Base-by-base conservation (phyloP, 2,113 vertebrate genomes). In the Salvelinus fontinalis region DNA sequence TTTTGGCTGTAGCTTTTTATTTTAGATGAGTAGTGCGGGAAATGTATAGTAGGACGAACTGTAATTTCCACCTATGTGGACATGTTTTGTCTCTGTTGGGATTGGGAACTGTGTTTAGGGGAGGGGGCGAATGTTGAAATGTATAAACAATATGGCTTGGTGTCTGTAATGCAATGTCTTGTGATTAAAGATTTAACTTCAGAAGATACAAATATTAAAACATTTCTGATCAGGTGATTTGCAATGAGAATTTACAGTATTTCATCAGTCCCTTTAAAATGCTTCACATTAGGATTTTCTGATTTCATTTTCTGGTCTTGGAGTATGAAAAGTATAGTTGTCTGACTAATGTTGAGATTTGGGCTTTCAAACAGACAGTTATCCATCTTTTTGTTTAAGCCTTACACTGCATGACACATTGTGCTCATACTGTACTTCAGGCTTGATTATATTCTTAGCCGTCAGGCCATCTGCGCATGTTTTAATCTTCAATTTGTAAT, bases 1-100 rank as follows among this genome's bases (percentile, higher is more conserved):
- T 81, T 87, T 89, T 87, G 85, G 78, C 77, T 85, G 70, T 83
- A 81, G 77, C 62, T 86, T 92, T 78, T 68, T 65, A 80, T 79
- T 34, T 79, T 72, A 80, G 71, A 81, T 76, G 78, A 76, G 82
- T 79, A 73, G 73, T 74, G 39, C 27, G 6, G 65, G 22, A 67
- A 1, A 73, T 62, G 65, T 54, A 54, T 14, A 5, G 16, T 82
- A 62, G 59, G 59, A 62, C 3, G 7, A 62, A 62, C 59, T 16
- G 59, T 62, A 62, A 62, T 62, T n/a, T 62, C 59, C 16, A 54
- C 5, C 51, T 54, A 54, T 54, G 14, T 54, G 51, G 0, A 54
- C 51, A 22, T 62, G 54, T 57, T 22, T 62, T 24, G 18, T 62
- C 59, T 62, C 59, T 62, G 59, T 62, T n/a, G 54, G 18, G 2